Base-by-base conservation (phyloP, 2,888 invertebrate species). In the Chloroclysta siterata region DNA sequence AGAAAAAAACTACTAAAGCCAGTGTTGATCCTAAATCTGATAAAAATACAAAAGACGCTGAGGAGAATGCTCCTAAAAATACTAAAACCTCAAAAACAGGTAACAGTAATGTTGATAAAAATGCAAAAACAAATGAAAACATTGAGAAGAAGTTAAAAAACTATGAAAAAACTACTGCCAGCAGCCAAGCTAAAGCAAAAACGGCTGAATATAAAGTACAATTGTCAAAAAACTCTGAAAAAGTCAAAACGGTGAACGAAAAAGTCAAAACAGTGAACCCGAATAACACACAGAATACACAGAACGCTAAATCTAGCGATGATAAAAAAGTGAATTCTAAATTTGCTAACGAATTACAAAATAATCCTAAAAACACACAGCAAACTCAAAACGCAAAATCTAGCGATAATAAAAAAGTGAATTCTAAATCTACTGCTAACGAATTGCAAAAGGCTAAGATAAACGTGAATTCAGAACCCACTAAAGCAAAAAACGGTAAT, bases 171-270 rank as follows among this genome's bases (percentile, higher is more conserved):
- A 54, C 2, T 33, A 44, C 17, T 11, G 22, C 52, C 13, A 33
- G 39, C 28, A 51, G 42, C 28, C 29, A 48, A 50, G 42, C 41
- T 28, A 56, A 41, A 33, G 3, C 13, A n/a, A 52, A 46, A 44
- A 36, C 39, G 17, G 33, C 11, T 50, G 57, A 44, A 10, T 7
- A 29, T 1, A 15, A 29, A 11, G 11, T 14, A 17, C 36, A 22
- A 36, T 17, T 5, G 5, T 44, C 28, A 10, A 71, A 68, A 46
- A 68, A 56, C n/a, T 48, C 13, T 28, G 60, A 63, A 59, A 69
- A 36, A 36, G 36, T 36, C 36, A 36, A 36, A 36, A 36, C 36
- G 33, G 28, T 57, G 55, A 62, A 66, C 53, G 29, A 29, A 29
- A 59, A 54, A 22, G 50, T 8, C 0, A 55, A 62, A 46, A 63